Evolutionary conservation across 1,140 invertebrate species (phyloP).

Genomic region (Brachionus asplanchnoidis): DNA sequence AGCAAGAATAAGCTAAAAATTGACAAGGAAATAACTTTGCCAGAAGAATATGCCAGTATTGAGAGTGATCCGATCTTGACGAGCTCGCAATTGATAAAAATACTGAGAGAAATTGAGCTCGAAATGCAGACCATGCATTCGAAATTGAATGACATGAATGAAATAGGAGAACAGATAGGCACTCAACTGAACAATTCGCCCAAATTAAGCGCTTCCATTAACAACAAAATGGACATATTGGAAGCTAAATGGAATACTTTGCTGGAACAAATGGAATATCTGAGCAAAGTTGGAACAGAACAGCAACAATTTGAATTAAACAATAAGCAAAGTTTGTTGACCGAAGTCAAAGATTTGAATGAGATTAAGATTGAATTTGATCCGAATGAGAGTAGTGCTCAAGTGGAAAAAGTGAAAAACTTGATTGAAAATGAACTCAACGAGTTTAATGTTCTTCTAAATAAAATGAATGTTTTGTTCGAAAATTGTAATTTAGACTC

Average conservation of each 20-base stretch:
- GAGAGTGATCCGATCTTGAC: background rate
- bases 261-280: slow-evolving; percentile 32
- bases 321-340: background rate
- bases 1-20: slow-evolving; percentile 2
- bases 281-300: slow-evolving; percentile 31
- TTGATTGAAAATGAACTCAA: slow-evolving; percentile 1
- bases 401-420: background rate
- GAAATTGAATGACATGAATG: slow-evolving; percentile 36
- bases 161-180: slow-evolving; percentile 29
- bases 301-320: slow-evolving; percentile 11
- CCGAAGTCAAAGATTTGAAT: background rate
- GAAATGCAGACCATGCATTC: slow-evolving; percentile 40
- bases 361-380: background rate
- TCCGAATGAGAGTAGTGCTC: background rate
- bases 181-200: slow-evolving; percentile 14
- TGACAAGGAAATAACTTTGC: background rate
- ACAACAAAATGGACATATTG: slow-evolving; percentile 35
- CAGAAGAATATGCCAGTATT: background rate
- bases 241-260: slow-evolving; percentile 33
- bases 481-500: background rate
- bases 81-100: slow-evolving; percentile 24
- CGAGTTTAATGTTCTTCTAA: background rate
- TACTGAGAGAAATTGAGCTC: slow-evolving; percentile 1
- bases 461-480: slow-evolving; percentile 2
- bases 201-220: slow-evolving; percentile 4